Percentiles rank a stretch among this genome's conserved stretches.
phyloP scores from a whole-genome alignment of 1,140 invertebrate genomes.

The Ceratitis capitata region DNA sequence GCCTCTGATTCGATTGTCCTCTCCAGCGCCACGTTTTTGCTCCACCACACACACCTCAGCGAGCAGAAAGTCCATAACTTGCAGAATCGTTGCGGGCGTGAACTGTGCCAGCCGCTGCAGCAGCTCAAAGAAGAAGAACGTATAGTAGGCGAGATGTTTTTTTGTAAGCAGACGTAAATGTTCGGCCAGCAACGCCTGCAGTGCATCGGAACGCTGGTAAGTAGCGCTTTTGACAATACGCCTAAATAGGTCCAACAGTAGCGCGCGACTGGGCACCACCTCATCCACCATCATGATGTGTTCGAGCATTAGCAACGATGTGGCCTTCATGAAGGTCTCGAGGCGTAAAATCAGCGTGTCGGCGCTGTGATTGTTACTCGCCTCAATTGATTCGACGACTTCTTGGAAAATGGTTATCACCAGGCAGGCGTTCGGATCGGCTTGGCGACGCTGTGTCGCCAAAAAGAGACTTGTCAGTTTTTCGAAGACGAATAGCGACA shows the following conservation, averaged over 20 bases:
- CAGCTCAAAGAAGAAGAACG: conserved; percentile 62
- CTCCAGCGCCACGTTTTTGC: conserved; percentile 59
- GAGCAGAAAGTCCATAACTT: conserved; percentile 48
- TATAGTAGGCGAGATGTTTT: conserved; percentile 61
- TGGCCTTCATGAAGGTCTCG: conserved; percentile 49
- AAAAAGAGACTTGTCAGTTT: conserved; percentile 53
- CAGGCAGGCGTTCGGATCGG: conserved; percentile 52
- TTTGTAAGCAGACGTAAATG: conserved; percentile 53
- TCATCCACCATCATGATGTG: conserved; percentile 63
- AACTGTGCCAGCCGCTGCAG: conserved; percentile 56
- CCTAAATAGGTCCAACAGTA: conserved; percentile 52
- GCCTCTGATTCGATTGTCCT: conserved; percentile 60
- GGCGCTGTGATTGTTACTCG: not conserved
- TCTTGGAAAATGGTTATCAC: conserved; percentile 55
- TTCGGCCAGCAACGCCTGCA: conserved; percentile 43
- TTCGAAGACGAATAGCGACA: conserved; percentile 54
- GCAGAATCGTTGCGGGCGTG: conserved; percentile 43
- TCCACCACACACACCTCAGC: conserved; percentile 55
- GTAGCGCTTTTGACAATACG: conserved; percentile 41
- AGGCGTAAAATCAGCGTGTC: conserved; percentile 45
- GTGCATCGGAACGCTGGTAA: conserved; percentile 43
- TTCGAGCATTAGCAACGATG: conserved; percentile 53
- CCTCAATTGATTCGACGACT: conserved; percentile 43
- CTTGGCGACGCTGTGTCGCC: conserved; percentile 55
- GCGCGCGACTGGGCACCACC: conserved; percentile 53